Base-by-base conservation (phyloP, 1,140 invertebrate species). In the Aphelinus certus region DNA sequence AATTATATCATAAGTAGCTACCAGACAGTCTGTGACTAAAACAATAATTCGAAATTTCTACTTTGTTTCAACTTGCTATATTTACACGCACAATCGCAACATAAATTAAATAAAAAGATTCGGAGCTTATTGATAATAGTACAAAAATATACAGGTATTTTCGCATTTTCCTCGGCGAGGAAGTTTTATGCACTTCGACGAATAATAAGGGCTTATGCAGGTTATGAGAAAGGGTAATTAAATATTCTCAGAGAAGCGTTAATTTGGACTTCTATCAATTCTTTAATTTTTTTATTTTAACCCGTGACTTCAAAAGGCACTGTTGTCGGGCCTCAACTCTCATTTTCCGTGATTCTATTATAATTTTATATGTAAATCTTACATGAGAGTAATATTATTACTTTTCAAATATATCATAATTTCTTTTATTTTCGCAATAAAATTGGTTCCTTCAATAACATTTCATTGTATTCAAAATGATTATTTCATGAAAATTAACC, bases 111-210 rank as follows among this genome's bases (percentile, higher is more conserved):
- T 76, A 79, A 79, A 67, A 77, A 53, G 55, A 61, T 60, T 43
- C 43, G 72, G 57, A 3, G 67, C 65, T 77, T 73, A 76, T 73
- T 58, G 73, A 75, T 77, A 78, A 79, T 75, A 71, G 72, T 81
- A 81, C 67, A 81, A 79, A 81, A 80, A 81, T 80, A 80, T 79
- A 79, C 77, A 79, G 51, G 48, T 75, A 26, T 53, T 43, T 73
- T 73, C 42, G 70, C 69, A 26, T 76, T 56, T 78, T 65, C 63
- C 26, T 26, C 26, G 26, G 26, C 26, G 26, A 26, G 26, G 26
- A 26, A 26, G 71, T 62, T 74, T 73, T 75, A 77, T 79, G 68
- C 76, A 68, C 10, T 69, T 58, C 49, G 61, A 53, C 70, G 5
- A 71, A 73, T 70, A 67, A 76, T 77, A 49, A 77, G 48, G 7